Conservation (phyloP, 2,797 vertebrate genomes). For the Malurus splendens region DNA sequence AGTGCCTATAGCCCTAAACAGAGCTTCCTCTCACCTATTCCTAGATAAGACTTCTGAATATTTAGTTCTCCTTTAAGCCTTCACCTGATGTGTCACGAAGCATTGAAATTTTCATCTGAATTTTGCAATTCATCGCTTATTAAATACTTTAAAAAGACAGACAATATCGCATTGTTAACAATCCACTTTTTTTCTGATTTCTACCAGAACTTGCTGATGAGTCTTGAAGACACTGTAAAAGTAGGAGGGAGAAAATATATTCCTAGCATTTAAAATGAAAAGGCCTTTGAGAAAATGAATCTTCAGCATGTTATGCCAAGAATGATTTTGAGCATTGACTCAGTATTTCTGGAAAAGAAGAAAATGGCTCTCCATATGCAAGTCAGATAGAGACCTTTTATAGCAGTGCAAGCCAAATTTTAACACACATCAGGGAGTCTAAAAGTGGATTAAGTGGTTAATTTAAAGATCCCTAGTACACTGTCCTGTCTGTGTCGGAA, state of each 20-base stretch:
- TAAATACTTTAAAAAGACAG: neutral
- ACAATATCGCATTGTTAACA: neutral
- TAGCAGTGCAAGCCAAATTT: neutral
- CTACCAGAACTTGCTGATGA: neutral
- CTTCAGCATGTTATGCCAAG: neutral
- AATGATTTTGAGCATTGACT: neutral
- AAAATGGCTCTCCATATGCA: neutral
- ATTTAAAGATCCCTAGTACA: neutral
- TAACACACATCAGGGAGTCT: neutral
- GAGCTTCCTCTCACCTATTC: neutral
- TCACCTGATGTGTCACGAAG: neutral
- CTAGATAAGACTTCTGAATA: neutral
- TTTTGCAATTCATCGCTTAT: neutral
- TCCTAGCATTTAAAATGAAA: neutral
- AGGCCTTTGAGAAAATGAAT: neutral
- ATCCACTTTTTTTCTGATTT: neutral
- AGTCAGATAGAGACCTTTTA: neutral
- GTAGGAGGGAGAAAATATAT: neutral
- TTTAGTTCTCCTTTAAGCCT: neutral
- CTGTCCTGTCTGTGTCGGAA: neutral
- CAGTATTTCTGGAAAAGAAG: neutral
- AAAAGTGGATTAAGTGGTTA: neutral
- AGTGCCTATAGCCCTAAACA: neutral
- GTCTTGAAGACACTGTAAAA: neutral
- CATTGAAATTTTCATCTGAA: neutral